phyloP scores from a whole-genome alignment of 2,113 vertebrate species.

The Suncus etruscus region DNA sequence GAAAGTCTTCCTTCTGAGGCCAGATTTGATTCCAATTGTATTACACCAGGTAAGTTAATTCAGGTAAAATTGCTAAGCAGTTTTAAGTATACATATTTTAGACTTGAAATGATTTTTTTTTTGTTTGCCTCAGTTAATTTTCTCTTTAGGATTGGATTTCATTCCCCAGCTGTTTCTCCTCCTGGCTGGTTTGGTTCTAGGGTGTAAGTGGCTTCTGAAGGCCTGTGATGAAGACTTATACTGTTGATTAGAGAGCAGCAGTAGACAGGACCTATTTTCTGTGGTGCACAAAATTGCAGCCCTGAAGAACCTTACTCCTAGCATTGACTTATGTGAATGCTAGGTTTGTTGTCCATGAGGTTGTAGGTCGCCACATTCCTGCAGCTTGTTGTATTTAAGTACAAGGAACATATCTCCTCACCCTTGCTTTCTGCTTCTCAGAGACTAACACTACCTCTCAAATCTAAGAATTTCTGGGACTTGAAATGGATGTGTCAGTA shows the following conservation, averaged over 20 bases:
- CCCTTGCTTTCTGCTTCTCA: not conserved
- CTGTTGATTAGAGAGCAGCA: not conserved
- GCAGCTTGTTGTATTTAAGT: not conserved
- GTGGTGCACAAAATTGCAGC: too few relatives aligned
- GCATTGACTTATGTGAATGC: slow-evolving; percentile 14
- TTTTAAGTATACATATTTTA: slow-evolving; percentile 45
- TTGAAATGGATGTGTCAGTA: slow-evolving; percentile 46
- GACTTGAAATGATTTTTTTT: slow-evolving; percentile 22
- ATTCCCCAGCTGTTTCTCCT: slow-evolving; percentile 30
- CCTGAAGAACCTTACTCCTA: not conserved
- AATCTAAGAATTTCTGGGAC: slow-evolving; percentile 42
- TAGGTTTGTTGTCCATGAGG: not conserved
- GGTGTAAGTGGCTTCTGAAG: not conserved
- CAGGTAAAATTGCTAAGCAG: slow-evolving; percentile 34
- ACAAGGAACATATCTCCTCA: slow-evolving; percentile 43
- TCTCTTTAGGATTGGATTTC: not conserved
- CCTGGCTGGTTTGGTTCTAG: not conserved
- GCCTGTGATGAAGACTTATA: not conserved
- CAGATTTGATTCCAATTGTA: slow-evolving; percentile 99
- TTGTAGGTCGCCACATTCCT: slow-evolving; percentile 15
- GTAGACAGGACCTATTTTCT: too few relatives aligned
- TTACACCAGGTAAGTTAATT: slow-evolving; percentile 94
- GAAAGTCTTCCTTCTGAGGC: slow-evolving; percentile 96
- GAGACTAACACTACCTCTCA: not conserved
- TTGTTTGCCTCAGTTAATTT: slow-evolving; percentile 22